Evolutionary conservation across 2,888 invertebrate genomes (phyloP), one percentile per base, ranked within the genome.

Genomic region (Drosophila tanythrix): DNA sequence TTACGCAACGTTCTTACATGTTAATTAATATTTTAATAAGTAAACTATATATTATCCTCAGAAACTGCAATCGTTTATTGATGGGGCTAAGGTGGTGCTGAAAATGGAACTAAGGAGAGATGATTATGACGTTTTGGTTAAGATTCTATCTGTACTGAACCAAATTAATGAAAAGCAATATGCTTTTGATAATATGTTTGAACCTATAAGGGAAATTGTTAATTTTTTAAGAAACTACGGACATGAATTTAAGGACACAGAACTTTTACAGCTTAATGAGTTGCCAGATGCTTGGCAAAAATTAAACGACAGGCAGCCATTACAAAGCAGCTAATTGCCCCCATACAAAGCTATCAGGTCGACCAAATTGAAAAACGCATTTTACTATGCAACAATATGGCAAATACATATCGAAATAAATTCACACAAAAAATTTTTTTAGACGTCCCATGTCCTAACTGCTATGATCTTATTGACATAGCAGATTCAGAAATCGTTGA

Each of bases 181-280:
- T 46, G 94, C 95, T 36, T 98, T 98, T 1, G 98, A 98, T 82
- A 95, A 94, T 48, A 97, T 98, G 97, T 99, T 99, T 92, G 97
- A 97, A 36, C 98, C 98, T 0, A 93, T 98, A 0, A 95, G 96
- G 74, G 96, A 97, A 82, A 97, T 97, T 51, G 97, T 98, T 57
- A 96, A 97, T 72, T 94, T 98, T 13, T 94, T 99, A 13, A 96
- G 96, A 88, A 94, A 95, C 1, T 98, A 98, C 88, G 96, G 96
- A n/a, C 97, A 98, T 27, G 97, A 97, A 82, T 96, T 99, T 92
- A 95, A 96, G 0, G 97, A 98, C 80, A 96, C 96, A 79, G 94
- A 95, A 1, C 94, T 96, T 80, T 95, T 96, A 50, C 96, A 96
- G 94, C 90, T 96, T 82, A 95, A 96, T 91, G 96, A 97, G 84